Evolutionary conservation across 2,888 invertebrate species (phyloP), one percentile per base, ranked within the genome.

Genomic region (Caenorhabditis wallacei): DNA sequence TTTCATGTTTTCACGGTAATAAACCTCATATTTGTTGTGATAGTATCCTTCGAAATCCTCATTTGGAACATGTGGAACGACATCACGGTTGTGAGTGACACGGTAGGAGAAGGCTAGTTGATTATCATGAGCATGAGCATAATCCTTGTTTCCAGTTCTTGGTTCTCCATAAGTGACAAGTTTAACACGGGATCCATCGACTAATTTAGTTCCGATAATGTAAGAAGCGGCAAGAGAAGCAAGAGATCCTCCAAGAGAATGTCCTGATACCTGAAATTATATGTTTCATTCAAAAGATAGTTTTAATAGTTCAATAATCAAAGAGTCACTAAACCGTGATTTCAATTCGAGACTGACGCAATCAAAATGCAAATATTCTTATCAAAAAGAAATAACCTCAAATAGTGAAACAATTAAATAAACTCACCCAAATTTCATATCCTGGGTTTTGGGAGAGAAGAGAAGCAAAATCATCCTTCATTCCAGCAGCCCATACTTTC

Each of bases 81-180:
- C 79, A 61, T 89, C 89, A 22, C 87, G 81, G 61, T 72, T 80
- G 57, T 89, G 89, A 4, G 86, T 87, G 22, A 89, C 82, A 53
- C 89, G 89, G 75, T 71, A 89, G 10, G 85, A 68, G 69, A 70
- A 76, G 7, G 82, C 71, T 8, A 88, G 43, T 71, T 87, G 84
- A 11, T 11, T 26, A 72, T 89, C 88, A 66, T 89, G 88, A 7
- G 84, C 85, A 48, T 79, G 57, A 13, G 89, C 86, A 53, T 79
- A 89, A n/a, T 70, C 76, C 30, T 80, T 79, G 74, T 89, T 82
- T 68, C 89, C 89, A 57, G 85, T 85, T 5, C 89, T 61, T 24
- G 89, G 89, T 59, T 89, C 87, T 37, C 88, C 89, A 66, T 85
- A 89, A 13, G 86, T 86, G 37, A 85, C 68, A 54, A 89, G 79